phyloP scores from a whole-genome alignment of 2,888 invertebrate species.

The Tipula helvola region DNA sequence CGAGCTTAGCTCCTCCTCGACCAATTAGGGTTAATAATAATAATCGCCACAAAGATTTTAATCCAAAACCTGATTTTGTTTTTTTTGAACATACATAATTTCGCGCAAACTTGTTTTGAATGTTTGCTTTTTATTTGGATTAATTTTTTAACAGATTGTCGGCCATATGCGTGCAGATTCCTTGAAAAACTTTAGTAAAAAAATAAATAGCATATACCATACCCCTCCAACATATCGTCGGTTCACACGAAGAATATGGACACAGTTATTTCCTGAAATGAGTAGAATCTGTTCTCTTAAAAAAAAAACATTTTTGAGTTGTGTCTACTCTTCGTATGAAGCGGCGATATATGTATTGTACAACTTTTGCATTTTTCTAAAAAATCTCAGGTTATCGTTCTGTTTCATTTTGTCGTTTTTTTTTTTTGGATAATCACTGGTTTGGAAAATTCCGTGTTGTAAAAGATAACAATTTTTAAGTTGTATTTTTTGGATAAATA shows the following conservation, averaged over 20 bases:
- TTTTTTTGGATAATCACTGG: background rate
- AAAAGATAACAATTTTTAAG: background rate
- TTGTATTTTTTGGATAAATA: background rate
- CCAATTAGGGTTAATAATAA: background rate
- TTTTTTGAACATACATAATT: background rate
- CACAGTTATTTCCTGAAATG: no score
- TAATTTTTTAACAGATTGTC: background rate
- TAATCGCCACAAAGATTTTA: background rate
- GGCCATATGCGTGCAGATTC: background rate
- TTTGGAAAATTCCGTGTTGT: background rate
- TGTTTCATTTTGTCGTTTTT: background rate
- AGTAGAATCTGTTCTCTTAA: no score
- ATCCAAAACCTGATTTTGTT: background rate
- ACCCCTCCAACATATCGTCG: no score
- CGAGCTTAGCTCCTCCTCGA: background rate
- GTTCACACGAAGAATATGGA: no score
- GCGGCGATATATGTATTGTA: no score
- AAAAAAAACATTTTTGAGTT: no score
- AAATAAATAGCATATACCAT: no score
- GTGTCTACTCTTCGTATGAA: no score
- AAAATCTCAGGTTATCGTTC: background rate
- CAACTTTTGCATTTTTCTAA: background rate
- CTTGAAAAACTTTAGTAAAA: background rate
- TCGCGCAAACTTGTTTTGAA: background rate
- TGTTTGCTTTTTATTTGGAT: background rate